Percentiles rank a stretch among this genome's conserved stretches.
These are phyloP conservation scores for Lepilemur ruficaudatus DNA, from an alignment of 2,797 vertebrate species.

Conservation along the genomic window DNA sequence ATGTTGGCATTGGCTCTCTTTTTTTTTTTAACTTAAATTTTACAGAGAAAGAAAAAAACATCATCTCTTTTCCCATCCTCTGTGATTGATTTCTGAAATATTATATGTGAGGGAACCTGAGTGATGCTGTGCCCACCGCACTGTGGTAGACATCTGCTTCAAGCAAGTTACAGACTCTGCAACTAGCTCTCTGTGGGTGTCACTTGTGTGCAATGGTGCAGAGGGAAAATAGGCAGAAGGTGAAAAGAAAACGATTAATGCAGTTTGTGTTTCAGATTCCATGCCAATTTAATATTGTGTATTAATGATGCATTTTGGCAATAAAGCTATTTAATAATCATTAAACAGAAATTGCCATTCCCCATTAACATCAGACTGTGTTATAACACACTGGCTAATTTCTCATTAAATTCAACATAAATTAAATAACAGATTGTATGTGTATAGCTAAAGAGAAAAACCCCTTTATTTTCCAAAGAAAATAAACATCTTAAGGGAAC, in stretches of 20 bases:
- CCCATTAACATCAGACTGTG: constrained; percentile 31
- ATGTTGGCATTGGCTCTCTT: neutral
- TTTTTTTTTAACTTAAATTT: constrained; percentile 14
- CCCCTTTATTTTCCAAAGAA: constrained; percentile 39
- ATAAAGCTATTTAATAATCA: constrained; percentile 68
- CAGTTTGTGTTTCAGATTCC: constrained; percentile 53
- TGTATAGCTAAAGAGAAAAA: neutral
- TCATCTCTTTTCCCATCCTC: neutral
- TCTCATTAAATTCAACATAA: constrained; percentile 47
- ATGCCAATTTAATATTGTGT: constrained; percentile 52
- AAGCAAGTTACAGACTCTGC: neutral
- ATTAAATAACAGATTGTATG: constrained; percentile 54
- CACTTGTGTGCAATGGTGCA: neutral
- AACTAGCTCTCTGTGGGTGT: neutral
- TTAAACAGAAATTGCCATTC: constrained; percentile 56
- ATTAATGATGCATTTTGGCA: constrained; percentile 64
- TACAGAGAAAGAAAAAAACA: neutral
- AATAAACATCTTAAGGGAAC: constrained; percentile 18
- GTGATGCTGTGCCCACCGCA: neutral
- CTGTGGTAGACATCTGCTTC: neutral
- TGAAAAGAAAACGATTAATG: constrained; percentile 31
- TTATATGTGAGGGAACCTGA: neutral
- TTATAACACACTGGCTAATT: constrained; percentile 51
- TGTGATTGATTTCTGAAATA: neutral
- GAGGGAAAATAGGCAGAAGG: constrained; percentile 17